Base-by-base conservation (phyloP, 1,140 invertebrate species). In the Laupala kohalensis region DNA sequence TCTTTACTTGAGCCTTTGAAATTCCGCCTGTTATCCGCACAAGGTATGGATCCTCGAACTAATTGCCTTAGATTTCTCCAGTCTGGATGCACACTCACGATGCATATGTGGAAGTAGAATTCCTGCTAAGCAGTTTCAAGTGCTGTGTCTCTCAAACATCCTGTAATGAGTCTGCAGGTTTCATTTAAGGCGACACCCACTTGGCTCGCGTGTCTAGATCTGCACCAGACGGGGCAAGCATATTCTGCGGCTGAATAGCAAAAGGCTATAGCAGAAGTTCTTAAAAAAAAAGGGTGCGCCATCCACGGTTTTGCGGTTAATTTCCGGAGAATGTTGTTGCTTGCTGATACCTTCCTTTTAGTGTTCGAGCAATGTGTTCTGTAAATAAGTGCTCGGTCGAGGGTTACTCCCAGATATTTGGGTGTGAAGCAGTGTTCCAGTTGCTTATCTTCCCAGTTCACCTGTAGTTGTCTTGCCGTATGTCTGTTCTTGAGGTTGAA, bases 201-300 rank as follows among this genome's bases (percentile, higher is more conserved):
- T 4, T 63, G 30, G 24, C 69, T 12, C 30, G 68, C 27, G 15
- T 65, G 66, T 53, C 63, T 66, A 63, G 19, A 64, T 26, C 67
- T 62, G 53, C 12, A 12, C 67, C 62, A 74, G 0, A 74, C 67
- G 24, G 73, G 68, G 23, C 13, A 24, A 6, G 71, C 67, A n/a
- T 74, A 73, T 19, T 74, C 74, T 24, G 71, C 63, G 24, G 69
- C 5, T 15, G 71, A 73, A 70, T 74, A 74, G 24, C 72, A 68
- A n/a, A 74, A 28, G 9, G 67, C 37, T 30, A 69, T 15, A 4
- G 73, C 64, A 19, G 70, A 27, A 62, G 37, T 73, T 30, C 25
- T n/a, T 24, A 73, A 4, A 5, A 70, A 67, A 13, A 29, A 0
- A 26, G 72, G 63, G 12, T 24, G 5, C 26, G 69, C 63, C 19